Base-by-base conservation (phyloP, 2,888 invertebrate genomes). In the Agapostemon virescens region DNA sequence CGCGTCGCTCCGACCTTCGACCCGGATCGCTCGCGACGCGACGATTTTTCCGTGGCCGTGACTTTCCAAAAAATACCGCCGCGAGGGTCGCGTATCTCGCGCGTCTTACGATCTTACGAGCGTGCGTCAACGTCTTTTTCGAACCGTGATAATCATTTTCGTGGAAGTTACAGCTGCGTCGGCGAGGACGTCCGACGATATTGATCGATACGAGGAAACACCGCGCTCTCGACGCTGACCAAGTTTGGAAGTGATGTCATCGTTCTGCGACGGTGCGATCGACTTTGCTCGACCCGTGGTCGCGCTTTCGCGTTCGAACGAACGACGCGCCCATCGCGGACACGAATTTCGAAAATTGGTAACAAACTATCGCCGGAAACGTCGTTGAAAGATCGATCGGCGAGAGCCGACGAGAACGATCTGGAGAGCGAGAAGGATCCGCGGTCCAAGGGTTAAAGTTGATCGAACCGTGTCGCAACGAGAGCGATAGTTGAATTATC, bases 181-280 rank as follows among this genome's bases (percentile, higher is more conserved):
- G n/a, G 2, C 5, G 33, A 33, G 33, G 5, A 33, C 33, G 33
- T n/a, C 9, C 7, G 74, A 63, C 49, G 74, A 30, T 36, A 58
- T 49, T n/a, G 58, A 76, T 55, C 30, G 52, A 55, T 61, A 69
- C 69, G 20, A 17, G n/a, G 15, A 23, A 11, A 64, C 58, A 33
- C 38, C 42, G 26, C 42, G 26, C 38, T n/a, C 5, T 38, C 58
- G 30, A 23, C 15, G 45, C 26, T n/a, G 49, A 61, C 70, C 75
- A 68, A 74, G 69, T 87, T 84, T 64, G 74, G 64, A 49, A 73
- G 70, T 88, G 88, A 90, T 79, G 82, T 89, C 89, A 88, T 76
- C 81, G 84, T 79, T 66, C 69, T 71, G 15, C 15, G 69, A 9
- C 40, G 72, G 68, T 70, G n/a, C n/a, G n/a, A n/a, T n/a, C n/a